Evolutionary conservation across 2,113 vertebrate genomes (phyloP).

Genomic region (Forbesichthys papilliferus): DNA sequence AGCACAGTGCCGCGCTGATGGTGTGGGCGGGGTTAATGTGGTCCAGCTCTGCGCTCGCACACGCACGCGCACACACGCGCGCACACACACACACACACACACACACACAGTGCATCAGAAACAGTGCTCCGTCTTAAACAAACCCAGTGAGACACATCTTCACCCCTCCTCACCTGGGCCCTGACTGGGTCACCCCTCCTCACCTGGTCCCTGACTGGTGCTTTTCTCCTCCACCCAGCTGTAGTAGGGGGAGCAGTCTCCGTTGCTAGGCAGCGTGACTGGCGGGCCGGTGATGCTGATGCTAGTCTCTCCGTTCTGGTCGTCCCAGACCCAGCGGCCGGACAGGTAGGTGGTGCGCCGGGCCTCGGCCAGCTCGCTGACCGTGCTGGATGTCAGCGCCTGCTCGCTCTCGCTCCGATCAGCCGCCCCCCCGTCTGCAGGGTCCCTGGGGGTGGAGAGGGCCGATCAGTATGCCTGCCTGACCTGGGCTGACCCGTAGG

Average conservation of each 20-base stretch:
- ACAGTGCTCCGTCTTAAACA: not conserved
- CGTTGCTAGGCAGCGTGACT: conserved; percentile 91
- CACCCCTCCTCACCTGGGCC: conserved; percentile 70
- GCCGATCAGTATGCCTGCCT: too few species aligned
- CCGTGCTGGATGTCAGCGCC: conserved; percentile 93
- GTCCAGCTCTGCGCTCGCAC: conserved; percentile 82
- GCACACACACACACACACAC: conserved; percentile 13
- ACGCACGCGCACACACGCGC: conserved; percentile 2
- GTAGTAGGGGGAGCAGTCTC: conserved; percentile 96
- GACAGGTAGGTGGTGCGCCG: conserved; percentile 95
- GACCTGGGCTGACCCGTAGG: not conserved
- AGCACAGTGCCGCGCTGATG: conserved; percentile 95
- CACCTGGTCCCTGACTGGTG: conserved; percentile 90
- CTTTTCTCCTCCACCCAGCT: conserved; percentile 91
- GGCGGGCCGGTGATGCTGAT: conserved; percentile 90
- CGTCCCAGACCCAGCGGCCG: conserved; percentile 95
- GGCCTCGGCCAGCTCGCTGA: conserved; percentile 94
- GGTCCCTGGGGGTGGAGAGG: conserved; percentile 80
- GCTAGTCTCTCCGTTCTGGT: conserved; percentile 96
- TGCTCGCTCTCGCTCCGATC: conserved; percentile 79
- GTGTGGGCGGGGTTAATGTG: conserved; percentile 94
- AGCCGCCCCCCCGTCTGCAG: conserved; percentile 79
- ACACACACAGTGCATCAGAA: conserved; percentile 1
- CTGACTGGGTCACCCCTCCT: conserved; percentile 66
- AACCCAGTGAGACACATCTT: too few species aligned